These are phyloP conservation scores for Saccopteryx leptura DNA, from an alignment of 2,113 vertebrate genomes.

Conservation along the genomic window DNA sequence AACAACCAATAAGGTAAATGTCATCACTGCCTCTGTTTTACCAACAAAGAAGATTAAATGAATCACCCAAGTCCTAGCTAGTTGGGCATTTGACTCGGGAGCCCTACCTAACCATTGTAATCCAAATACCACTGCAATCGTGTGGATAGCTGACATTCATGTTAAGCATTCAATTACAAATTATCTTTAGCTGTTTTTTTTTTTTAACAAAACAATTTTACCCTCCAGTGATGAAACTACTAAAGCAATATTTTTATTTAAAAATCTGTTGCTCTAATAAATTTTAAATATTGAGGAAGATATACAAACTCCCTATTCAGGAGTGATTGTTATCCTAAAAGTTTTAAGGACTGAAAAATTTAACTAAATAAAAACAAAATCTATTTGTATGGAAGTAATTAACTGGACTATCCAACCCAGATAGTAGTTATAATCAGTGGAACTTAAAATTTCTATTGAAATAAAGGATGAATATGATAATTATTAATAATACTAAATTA, in stretches of 20 bases:
- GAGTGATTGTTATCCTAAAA: not conserved
- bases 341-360: not conserved
- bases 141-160: not conserved
- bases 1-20: not conserved
- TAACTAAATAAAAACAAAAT: not conserved
- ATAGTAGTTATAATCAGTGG: not conserved
- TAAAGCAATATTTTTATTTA: not conserved
- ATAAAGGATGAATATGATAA: not conserved
- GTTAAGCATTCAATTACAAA: not conserved
- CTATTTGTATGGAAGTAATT: not conserved
- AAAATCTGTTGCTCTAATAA: not conserved
- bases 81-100: not conserved
- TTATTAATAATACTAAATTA: not conserved
- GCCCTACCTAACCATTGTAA: fast-evolving
- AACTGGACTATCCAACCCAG: not conserved
- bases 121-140: not conserved
- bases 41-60: not conserved
- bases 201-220: not conserved
- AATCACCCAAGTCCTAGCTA: not conserved
- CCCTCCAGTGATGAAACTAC: not conserved
- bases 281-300: constrained; percentile 9
- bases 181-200: not conserved
- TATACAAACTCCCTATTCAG: not conserved
- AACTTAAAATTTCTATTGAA: not conserved
- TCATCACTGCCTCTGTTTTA: not conserved